Evolutionary conservation across 2,888 invertebrate genomes (phyloP).

Genomic region (Philhelius pedissequus): DNA sequence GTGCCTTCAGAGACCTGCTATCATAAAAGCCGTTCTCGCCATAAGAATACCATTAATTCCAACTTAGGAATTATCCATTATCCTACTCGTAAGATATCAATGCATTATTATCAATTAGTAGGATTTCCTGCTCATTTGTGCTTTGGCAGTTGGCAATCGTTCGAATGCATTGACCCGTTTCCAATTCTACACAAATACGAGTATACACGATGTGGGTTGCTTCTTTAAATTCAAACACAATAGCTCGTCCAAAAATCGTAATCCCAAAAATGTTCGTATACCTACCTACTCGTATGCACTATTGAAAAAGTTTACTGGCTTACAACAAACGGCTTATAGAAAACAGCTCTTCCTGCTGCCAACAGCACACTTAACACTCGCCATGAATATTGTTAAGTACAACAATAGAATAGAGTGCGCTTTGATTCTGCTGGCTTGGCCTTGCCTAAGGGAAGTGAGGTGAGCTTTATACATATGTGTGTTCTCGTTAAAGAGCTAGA

Average conservation of each 20-base stretch:
- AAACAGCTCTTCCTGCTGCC: slow-evolving; percentile 37
- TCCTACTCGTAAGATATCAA: slow-evolving; percentile 38
- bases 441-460: slow-evolving; percentile 16
- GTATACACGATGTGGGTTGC: no score
- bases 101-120: slow-evolving; percentile 52
- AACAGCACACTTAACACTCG: slow-evolving; percentile 64
- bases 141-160: slow-evolving; percentile 3
- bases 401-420: slow-evolving; percentile 4
- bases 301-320: background rate
- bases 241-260: background rate
- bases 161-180: slow-evolving; percentile 37
- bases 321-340: background rate
- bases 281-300: no score
- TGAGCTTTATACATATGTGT: no score
- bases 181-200: background rate
- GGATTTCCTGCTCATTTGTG: slow-evolving; percentile 44
- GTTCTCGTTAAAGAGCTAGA: no score
- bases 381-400: slow-evolving; percentile 48
- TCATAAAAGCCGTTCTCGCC: background rate
- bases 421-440: background rate
- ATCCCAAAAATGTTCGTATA: slow-evolving; percentile 31
- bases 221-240: no score
- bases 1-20: no score
- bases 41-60: slow-evolving; percentile 3
- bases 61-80: slow-evolving; percentile 4